A percentile compares a stretch with the other conserved stretches of the same genome.
Conservation (phyloP, 2,113 vertebrate species). For the Eptatretus burgeri region DNA sequence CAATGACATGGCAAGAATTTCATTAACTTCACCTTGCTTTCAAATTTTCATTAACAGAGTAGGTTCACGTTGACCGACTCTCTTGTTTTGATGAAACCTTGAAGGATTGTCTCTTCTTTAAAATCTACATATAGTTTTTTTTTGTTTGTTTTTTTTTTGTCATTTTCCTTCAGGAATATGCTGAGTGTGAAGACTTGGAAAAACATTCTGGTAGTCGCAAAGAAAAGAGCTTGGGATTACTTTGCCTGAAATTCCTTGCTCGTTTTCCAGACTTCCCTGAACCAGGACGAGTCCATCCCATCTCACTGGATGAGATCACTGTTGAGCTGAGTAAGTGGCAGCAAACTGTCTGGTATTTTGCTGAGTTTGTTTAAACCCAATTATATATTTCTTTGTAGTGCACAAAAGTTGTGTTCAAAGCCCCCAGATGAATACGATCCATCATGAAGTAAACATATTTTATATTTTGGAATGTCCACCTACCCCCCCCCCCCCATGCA, state of each 20-base stretch:
- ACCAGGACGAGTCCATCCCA: conserved; percentile 31
- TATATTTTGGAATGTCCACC: too few species aligned
- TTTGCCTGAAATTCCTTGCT: conserved; percentile 69
- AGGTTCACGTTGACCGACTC: too few species aligned
- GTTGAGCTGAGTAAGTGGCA: conserved; percentile 48
- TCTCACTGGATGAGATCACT: conserved; percentile 70
- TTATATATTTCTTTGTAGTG: background rate
- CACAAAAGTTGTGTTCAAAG: background rate
- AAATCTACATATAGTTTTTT: background rate
- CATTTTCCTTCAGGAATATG: conserved; percentile 23
- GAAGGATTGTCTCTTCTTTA: too few species aligned
- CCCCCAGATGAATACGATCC: too few species aligned
- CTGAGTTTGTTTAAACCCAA: too few species aligned
- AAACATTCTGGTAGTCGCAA: conserved; percentile 53
- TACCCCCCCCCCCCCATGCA: too few species aligned
- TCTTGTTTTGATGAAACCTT: too few species aligned
- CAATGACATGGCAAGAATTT: too few species aligned
- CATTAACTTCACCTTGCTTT: too few species aligned
- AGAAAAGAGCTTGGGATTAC: conserved; percentile 68
- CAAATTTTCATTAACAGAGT: too few species aligned
- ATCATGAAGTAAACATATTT: background rate
- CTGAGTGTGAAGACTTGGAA: conserved; percentile 44
- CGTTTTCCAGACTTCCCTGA: conserved; percentile 51
- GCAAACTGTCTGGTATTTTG: too few species aligned
- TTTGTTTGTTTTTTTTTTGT: background rate